Conservation (phyloP, 2,888 invertebrate species). For the Ectemnius lituratus region DNA sequence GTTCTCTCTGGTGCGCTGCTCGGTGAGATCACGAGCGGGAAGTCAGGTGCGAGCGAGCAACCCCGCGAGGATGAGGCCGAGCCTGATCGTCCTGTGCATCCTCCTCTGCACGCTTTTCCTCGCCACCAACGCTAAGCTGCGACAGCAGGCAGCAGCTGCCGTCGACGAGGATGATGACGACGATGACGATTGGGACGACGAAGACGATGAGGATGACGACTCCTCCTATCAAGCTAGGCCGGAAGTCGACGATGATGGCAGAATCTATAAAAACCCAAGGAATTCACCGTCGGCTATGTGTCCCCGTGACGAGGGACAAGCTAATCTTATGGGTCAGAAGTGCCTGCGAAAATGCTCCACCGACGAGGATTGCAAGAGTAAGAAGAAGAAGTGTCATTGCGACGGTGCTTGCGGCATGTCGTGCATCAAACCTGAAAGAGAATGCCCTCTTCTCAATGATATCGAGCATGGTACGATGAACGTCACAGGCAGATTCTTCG, state of each 20-base stretch:
- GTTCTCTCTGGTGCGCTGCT: neutral
- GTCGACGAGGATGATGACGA: constrained; percentile 79
- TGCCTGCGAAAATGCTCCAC: constrained; percentile 95
- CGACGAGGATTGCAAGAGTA: constrained; percentile 97
- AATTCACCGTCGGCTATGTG: constrained; percentile 92
- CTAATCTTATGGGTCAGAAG: constrained; percentile 89
- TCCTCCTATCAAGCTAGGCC: constrained; percentile 74
- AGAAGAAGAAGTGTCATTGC: constrained; percentile 97
- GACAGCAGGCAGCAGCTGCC: constrained; percentile 69
- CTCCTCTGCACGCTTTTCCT: constrained; percentile 66
- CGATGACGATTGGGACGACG: constrained; percentile 79
- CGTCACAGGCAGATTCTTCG: constrained; percentile 88
- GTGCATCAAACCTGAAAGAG: constrained; percentile 97
- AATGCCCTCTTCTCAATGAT: constrained; percentile 88
- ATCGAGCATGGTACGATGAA: constrained; percentile 89
- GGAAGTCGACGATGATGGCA: constrained; percentile 88
- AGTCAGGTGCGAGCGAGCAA: constrained; percentile 1
- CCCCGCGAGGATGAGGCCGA: constrained; percentile 66
- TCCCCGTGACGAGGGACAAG: constrained; percentile 92
- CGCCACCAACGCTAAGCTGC: constrained; percentile 72
- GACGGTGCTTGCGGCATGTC: constrained; percentile 98
- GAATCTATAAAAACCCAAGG: constrained; percentile 92
- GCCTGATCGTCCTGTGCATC: constrained; percentile 62
- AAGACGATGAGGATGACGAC: constrained; percentile 77
- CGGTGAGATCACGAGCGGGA: neutral